Base-by-base conservation (phyloP, 35 echinoderm and acorn worm species). In the Ophiothrix spiculata region DNA sequence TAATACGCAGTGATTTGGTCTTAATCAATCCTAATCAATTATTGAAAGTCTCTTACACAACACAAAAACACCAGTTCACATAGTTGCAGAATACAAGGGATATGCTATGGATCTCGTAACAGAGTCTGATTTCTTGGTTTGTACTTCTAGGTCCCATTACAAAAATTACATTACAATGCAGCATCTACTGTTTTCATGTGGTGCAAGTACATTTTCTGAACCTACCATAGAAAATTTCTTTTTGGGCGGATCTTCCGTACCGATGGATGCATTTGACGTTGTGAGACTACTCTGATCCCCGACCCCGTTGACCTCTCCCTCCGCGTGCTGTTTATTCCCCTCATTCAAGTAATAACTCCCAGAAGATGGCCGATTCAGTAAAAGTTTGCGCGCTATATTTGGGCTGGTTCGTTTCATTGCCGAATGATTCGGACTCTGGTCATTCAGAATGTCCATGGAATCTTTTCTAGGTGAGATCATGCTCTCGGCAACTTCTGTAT, bases 401-500 rank as follows among this genome's bases (percentile, higher is more conserved):
- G 34, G 35, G 6, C 40, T 21, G 12, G 78, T 19, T 23, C 63
- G 34, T n/a, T n/a, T n/a, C n/a, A n/a, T n/a, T n/a, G n/a, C n/a
- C n/a, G n/a, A n/a, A n/a, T n/a, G n/a, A n/a, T n/a, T n/a, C n/a
- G n/a, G n/a, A n/a, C n/a, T n/a, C 6, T 42, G 32, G 19, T 84
- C 81, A 64, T 84, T 84, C 37, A 84, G 81, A 12, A 84, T 60
- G 81, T 84, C 81, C 54, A 82, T 15, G 0, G 81, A 84, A 35
- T 39, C 36, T 37, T 69, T 84, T 31, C 56, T 32, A 3, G 60
- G 60, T 28, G 60, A 25, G 3, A 69, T 69, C 6, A 17, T 11
- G 39, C 39, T 56, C n/a, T 56, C 80, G 1, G 80, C 15, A 23
- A 25, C 54, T 21, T 13, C 31, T 19, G 21, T 42, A 1, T 64